phyloP scores from a whole-genome alignment of 30 jellyfish, hydroid and myxozoan species.

The Pseudorhiza aurosa region DNA sequence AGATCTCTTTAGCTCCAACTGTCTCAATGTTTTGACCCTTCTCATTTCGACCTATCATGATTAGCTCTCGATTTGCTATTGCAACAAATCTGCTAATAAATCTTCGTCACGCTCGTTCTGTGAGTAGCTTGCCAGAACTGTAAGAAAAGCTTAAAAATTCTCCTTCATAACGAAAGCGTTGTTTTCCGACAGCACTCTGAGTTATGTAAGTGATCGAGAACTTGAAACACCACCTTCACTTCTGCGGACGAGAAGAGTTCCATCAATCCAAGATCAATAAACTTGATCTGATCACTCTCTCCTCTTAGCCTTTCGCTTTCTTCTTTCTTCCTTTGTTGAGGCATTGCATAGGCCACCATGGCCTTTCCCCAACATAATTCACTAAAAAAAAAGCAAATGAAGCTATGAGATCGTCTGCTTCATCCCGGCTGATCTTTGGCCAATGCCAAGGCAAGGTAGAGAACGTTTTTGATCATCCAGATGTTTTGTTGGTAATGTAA shows the following conservation, averaged over 20 bases:
- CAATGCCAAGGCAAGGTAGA: constrained; percentile 75
- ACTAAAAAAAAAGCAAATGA: too few species aligned
- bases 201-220: constrained; percentile 62
- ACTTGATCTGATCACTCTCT: too few species aligned
- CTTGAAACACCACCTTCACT: constrained; percentile 62
- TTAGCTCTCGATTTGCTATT: not conserved
- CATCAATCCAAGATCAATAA: too few species aligned
- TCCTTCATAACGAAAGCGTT: constrained; percentile 60
- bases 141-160: constrained; percentile 57
- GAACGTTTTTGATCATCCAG: constrained; percentile 60
- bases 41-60: constrained; percentile 20
- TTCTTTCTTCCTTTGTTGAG: too few species aligned
- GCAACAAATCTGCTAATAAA: constrained; percentile 26
- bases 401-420: constrained; percentile 32
- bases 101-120: constrained; percentile 55
- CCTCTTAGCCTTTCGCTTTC: too few species aligned
- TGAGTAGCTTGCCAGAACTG: constrained; percentile 46
- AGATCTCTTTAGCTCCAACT: too few species aligned
- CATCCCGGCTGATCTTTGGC: constrained; percentile 44
- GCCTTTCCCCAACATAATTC: too few species aligned
- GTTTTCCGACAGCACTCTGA: constrained; percentile 59
- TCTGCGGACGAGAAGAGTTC: constrained; percentile 74
- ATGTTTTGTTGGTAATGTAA: not conserved
- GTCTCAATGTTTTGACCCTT: not conserved
- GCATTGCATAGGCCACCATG: too few species aligned